Conservation (phyloP, 2,113 vertebrate species). For the Python bivittatus region DNA sequence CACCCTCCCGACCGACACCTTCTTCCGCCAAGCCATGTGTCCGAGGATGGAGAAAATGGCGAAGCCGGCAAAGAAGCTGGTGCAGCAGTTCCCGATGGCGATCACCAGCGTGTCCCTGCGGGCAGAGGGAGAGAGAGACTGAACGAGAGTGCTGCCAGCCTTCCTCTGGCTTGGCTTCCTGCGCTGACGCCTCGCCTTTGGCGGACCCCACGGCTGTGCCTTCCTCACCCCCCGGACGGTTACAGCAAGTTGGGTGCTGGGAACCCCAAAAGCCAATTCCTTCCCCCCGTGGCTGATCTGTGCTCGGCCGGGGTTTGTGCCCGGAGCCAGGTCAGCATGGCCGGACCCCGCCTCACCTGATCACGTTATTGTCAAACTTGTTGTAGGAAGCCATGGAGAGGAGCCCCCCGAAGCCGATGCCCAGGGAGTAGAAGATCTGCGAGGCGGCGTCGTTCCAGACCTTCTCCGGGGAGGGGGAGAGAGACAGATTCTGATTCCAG, state of each 20-base stretch:
- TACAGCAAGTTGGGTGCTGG: background rate
- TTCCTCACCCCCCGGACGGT: too few species aligned
- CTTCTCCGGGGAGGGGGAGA: conserved; percentile 51
- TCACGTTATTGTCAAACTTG: conserved; percentile 87
- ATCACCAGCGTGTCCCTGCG: conserved; percentile 92
- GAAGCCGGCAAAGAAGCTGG: conserved; percentile 89
- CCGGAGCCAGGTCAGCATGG: background rate
- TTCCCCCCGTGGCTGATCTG: background rate
- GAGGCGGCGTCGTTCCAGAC: conserved; percentile 93
- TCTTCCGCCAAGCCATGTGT: conserved; percentile 83
- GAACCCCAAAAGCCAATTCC: background rate
- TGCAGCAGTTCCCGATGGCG: conserved; percentile 86
- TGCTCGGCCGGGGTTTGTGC: background rate
- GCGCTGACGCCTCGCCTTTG: background rate
- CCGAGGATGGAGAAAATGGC: conserved; percentile 94
- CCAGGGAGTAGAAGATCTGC: conserved; percentile 92
- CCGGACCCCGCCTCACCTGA: background rate
- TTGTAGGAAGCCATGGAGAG: conserved; percentile 94
- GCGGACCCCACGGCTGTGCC: background rate
- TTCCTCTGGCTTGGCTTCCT: background rate
- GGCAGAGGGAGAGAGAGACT: background rate
- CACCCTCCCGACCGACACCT: conserved; percentile 83
- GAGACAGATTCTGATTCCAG: too few species aligned
- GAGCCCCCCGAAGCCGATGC: conserved; percentile 89
- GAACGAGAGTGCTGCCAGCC: background rate